Evolutionary conservation across 2,888 invertebrate genomes (phyloP).

Genomic region (Cantharis lateralis): DNA sequence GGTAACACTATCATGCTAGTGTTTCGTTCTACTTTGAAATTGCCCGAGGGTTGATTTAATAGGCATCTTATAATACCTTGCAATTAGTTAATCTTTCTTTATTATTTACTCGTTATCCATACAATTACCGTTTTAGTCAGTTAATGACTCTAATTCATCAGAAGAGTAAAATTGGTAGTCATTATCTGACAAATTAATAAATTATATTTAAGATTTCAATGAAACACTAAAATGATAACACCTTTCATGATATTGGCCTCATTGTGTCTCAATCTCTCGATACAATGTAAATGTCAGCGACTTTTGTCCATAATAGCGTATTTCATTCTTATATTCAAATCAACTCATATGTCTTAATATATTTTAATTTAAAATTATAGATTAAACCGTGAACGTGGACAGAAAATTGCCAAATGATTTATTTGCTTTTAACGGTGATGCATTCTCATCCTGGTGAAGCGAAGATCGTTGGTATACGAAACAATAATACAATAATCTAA

Average conservation of each 20-base stretch:
- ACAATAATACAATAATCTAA: background rate
- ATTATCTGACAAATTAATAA: slow-evolving; percentile 22
- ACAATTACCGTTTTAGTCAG: background rate
- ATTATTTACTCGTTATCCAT: background rate
- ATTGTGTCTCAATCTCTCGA: slow-evolving; percentile 31
- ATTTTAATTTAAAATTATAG: background rate
- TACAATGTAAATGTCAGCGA: slow-evolving; percentile 34
- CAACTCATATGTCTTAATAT: background rate
- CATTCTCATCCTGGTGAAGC: background rate
- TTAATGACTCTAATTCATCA: slow-evolving; percentile 1
- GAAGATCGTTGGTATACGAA: background rate
- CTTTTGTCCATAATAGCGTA: slow-evolving; percentile 21
- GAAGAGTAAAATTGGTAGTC: slow-evolving; percentile 10
- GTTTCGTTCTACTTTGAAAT: slow-evolving; percentile 20
- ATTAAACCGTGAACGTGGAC: background rate
- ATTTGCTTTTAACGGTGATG: background rate
- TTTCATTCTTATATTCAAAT: slow-evolving; percentile 21
- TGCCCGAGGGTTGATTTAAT: slow-evolving; percentile 2
- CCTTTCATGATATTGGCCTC: slow-evolving; percentile 36
- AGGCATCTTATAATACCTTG: background rate
- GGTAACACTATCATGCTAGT: background rate
- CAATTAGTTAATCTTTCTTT: background rate
- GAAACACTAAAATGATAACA: slow-evolving; percentile 28
- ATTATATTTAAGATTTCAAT: slow-evolving; percentile 10
- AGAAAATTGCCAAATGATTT: background rate